Percentiles rank a stretch among this genome's conserved stretches.
Conservation (phyloP, 2,113 vertebrate species). For the Oenanthe melanoleuca region DNA sequence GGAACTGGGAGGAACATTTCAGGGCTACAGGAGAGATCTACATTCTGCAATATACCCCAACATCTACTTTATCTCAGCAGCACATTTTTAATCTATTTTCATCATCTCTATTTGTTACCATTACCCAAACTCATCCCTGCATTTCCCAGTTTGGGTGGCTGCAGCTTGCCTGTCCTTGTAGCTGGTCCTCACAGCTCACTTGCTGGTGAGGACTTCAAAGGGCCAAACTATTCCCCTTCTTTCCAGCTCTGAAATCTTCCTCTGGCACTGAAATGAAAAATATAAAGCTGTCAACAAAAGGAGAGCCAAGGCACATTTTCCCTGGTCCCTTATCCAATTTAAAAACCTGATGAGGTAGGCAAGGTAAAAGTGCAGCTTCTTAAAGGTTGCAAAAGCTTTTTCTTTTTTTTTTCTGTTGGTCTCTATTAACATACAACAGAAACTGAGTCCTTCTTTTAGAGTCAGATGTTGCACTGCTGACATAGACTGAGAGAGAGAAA, state of each 20-base stretch:
- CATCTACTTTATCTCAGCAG: not conserved
- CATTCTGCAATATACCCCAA: not conserved
- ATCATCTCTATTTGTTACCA: not conserved
- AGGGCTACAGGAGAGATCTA: not conserved
- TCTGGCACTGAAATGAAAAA: not conserved
- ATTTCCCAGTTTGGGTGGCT: not conserved
- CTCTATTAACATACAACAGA: not conserved
- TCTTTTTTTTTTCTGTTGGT: not conserved
- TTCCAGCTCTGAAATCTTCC: not conserved
- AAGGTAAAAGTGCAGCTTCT: not conserved
- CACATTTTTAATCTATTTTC: not conserved
- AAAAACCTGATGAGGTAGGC: not conserved
- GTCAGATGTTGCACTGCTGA: not conserved
- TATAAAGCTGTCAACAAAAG: not conserved
- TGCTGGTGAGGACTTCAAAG: not conserved
- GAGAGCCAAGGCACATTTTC: not conserved
- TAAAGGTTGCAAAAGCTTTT: not conserved
- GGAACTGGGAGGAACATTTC: not conserved
- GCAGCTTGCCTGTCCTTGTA: not conserved
- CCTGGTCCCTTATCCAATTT: not conserved
- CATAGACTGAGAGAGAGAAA: not conserved
- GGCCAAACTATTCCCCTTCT: not conserved
- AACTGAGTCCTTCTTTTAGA: not conserved
- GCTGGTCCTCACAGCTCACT: not conserved
- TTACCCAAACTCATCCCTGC: not conserved